Evolutionary conservation across 2,113 vertebrate species (phyloP).

Genomic region (Vombatus ursinus): DNA sequence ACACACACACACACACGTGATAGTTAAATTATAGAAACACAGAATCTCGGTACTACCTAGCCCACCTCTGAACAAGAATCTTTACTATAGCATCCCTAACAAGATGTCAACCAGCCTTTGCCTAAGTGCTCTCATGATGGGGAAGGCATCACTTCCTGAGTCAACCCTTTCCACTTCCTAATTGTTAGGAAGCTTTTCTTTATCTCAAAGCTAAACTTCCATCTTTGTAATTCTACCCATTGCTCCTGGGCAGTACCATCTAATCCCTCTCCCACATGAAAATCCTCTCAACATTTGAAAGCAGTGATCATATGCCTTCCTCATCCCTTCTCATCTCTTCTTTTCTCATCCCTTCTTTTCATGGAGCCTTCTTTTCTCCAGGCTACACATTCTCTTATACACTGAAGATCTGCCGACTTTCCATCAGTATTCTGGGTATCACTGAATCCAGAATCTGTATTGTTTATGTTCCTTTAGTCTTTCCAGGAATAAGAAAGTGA

Average conservation of each 20-base stretch:
- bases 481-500: not conserved
- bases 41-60: not conserved
- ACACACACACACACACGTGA: not conserved
- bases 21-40: slow-evolving; percentile 7
- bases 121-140: not conserved
- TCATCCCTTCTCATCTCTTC: not conserved
- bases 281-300: not conserved
- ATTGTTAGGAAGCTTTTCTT: not conserved
- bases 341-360: not conserved
- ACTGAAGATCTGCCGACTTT: not conserved
- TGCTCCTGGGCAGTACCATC: not conserved
- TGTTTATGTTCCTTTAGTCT: not conserved
- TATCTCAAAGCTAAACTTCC: not conserved
- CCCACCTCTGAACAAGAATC: not conserved
- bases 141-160: not conserved
- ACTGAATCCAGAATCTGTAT: not conserved
- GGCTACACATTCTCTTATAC: not conserved
- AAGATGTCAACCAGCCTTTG: not conserved
- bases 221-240: not conserved
- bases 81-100: not conserved
- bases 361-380: not conserved
- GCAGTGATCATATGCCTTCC: not conserved
- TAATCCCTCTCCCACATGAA: not conserved
- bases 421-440: not conserved
- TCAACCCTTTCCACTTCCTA: not conserved